phyloP scores from a whole-genome alignment of 1,140 invertebrate genomes.

The Hestina assimilis region DNA sequence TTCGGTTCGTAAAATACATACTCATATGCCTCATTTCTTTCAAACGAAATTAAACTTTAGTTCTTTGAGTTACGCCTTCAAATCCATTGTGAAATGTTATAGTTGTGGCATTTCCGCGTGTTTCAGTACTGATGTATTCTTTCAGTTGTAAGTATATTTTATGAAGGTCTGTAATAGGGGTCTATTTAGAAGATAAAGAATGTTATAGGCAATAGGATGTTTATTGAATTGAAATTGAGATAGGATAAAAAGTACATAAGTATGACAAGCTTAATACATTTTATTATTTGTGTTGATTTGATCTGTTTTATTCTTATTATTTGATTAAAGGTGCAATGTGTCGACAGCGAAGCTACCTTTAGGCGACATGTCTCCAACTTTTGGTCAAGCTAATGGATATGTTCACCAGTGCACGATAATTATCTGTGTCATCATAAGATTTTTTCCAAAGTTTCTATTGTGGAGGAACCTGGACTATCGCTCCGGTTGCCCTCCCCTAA shows the following conservation, averaged over 20 bases:
- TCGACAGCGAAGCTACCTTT: too few species aligned
- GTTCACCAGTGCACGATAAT: too few species aligned
- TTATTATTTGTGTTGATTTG: too few species aligned
- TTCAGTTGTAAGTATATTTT: constrained; percentile 19
- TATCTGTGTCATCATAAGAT: too few species aligned
- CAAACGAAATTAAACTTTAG: constrained; percentile 14
- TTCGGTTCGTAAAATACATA: constrained; percentile 24
- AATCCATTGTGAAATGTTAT: background rate
- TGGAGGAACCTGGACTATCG: too few species aligned
- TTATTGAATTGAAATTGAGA: constrained; percentile 16
- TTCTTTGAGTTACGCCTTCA: background rate
- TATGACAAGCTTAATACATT: too few species aligned
- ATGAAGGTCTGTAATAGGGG: constrained; percentile 18
- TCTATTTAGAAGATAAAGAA: constrained; percentile 6
- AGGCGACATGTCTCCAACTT: too few species aligned
- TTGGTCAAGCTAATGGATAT: too few species aligned
- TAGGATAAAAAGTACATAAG: background rate
- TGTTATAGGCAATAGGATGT: background rate
- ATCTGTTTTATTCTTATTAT: too few species aligned
- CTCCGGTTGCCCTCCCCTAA: too few species aligned
- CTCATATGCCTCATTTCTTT: constrained; percentile 2
- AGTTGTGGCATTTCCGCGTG: background rate
- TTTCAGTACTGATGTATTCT: constrained; percentile 5
- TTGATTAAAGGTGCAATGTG: too few species aligned
- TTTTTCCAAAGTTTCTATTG: too few species aligned